Conservation (phyloP, 2,888 invertebrate species). For the Drosophila histrio region DNA sequence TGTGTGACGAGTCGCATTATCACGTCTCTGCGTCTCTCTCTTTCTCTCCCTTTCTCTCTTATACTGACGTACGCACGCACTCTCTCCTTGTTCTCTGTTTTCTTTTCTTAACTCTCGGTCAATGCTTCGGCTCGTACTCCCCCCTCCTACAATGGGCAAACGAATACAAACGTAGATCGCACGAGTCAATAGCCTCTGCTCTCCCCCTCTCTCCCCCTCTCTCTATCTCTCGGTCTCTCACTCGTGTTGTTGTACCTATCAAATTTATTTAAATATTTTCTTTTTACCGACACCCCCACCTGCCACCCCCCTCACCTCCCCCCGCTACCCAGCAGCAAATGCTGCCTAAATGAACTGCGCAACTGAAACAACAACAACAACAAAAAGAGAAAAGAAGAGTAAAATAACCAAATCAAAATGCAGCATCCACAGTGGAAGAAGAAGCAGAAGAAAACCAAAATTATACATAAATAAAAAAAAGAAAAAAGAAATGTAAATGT, state of each 20-base stretch:
- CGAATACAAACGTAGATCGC: slow-evolving; percentile 22
- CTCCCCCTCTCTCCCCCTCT: slow-evolving; percentile 3
- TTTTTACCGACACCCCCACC: slow-evolving; percentile 11
- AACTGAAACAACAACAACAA: slow-evolving; percentile 9
- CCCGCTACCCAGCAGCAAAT: neutral
- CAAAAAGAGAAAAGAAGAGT: neutral
- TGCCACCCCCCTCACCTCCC: neutral
- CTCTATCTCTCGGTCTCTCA: neutral
- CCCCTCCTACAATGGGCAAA: slow-evolving; percentile 51
- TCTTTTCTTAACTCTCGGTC: slow-evolving; percentile 71
- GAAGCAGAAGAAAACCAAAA: slow-evolving; percentile 15
- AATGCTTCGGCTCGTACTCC: slow-evolving; percentile 66
- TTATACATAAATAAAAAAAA: slow-evolving; percentile 1
- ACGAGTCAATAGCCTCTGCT: slow-evolving; percentile 72
- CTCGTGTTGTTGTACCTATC: slow-evolving; percentile 58
- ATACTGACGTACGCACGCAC: slow-evolving; percentile 26
- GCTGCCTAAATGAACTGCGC: slow-evolving; percentile 12
- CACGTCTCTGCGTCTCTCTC: slow-evolving; percentile 22
- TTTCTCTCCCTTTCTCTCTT: neutral
- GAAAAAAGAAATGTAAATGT: slow-evolving; percentile 49
- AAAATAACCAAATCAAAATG: slow-evolving; percentile 24
- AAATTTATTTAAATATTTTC: slow-evolving; percentile 74
- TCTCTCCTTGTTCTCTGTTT: slow-evolving; percentile 42
- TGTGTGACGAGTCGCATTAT: slow-evolving; percentile 54
- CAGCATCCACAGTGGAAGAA: slow-evolving; percentile 31